Percentiles rank a stretch among this genome's conserved stretches.
These are phyloP conservation scores for Machimus rusticus DNA, from an alignment of 2,888 invertebrate species.

Conservation along the genomic window DNA sequence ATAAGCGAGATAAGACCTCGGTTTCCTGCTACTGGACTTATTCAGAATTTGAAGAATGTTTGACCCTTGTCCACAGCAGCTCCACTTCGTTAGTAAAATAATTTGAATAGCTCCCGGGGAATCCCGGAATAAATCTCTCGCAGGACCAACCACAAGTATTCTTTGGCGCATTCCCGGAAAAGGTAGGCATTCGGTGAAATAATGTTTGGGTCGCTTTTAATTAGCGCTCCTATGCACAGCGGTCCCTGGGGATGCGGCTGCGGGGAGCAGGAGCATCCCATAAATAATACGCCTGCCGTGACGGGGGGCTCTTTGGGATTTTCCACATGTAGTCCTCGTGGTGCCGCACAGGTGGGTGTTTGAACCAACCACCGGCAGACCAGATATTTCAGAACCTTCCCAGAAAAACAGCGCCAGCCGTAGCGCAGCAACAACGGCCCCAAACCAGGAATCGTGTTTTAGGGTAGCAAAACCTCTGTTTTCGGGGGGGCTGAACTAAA, in stretches of 20 bases:
- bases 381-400: neutral
- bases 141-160: conserved; percentile 5
- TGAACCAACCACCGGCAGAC: neutral
- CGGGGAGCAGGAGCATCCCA: conserved; percentile 4
- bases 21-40: neutral
- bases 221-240: conserved; percentile 14
- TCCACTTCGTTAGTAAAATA: neutral
- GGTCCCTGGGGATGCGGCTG: neutral
- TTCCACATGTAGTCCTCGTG: conserved; percentile 14
- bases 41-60: neutral
- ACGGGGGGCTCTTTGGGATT: neutral
- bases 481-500: conserved; percentile 2
- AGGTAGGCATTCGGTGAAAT: conserved; percentile 27
- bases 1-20: neutral
- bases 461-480: neutral
- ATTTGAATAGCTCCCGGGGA: neutral
- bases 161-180: neutral
- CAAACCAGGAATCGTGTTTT: neutral
- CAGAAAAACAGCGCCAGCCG: neutral
- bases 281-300: conserved; percentile 22
- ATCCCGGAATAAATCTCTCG: neutral
- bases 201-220: conserved; percentile 28
- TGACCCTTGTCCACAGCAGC: neutral
- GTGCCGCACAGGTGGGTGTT: neutral
- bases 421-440: neutral